These are phyloP conservation scores for Ailurus styani DNA, from an alignment of 2,113 vertebrate species.

Conservation along the genomic window DNA sequence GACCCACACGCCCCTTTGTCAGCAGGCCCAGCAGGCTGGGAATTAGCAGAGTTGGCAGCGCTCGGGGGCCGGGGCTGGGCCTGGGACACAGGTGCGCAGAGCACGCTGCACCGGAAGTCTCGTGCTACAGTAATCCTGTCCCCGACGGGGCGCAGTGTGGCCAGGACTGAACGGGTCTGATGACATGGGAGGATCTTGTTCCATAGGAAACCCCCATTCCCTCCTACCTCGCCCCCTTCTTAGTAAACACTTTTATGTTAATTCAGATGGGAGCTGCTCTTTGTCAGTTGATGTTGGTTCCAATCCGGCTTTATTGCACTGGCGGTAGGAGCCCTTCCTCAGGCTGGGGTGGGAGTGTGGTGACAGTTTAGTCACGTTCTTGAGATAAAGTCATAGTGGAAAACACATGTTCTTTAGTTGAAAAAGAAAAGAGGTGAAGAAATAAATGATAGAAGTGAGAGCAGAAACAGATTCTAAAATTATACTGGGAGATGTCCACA, in stretches of 20 bases:
- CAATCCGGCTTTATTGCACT: slow-evolving; percentile 70
- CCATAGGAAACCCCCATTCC: slow-evolving; percentile 52
- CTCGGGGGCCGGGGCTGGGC: slow-evolving; percentile 64
- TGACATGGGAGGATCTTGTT: slow-evolving; percentile 73
- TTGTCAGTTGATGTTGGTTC: slow-evolving; percentile 73
- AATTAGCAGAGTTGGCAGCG: slow-evolving; percentile 81
- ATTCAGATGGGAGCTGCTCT: slow-evolving; percentile 40
- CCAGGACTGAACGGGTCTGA: slow-evolving; percentile 73
- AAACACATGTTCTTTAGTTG: slow-evolving; percentile 81
- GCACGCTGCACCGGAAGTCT: slow-evolving; percentile 78
- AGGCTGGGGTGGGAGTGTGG: slow-evolving; percentile 26
- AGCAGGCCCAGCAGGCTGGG: slow-evolving; percentile 95
- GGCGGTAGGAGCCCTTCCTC: slow-evolving; percentile 70
- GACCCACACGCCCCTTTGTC: slow-evolving; percentile 95
- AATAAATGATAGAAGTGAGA: background rate
- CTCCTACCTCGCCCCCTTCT: background rate
- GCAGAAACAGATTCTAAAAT: background rate
- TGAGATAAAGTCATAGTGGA: slow-evolving; percentile 68
- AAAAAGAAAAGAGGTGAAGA: background rate
- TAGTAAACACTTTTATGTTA: slow-evolving; percentile 67
- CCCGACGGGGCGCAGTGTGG: slow-evolving; percentile 76
- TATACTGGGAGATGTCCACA: background rate
- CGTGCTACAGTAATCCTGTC: slow-evolving; percentile 82
- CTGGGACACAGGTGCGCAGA: slow-evolving; percentile 80
- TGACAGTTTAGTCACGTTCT: slow-evolving; percentile 68